These are phyloP conservation scores for Solenopsis invicta DNA, from an alignment of 1,140 invertebrate genomes.

Conservation along the genomic window DNA sequence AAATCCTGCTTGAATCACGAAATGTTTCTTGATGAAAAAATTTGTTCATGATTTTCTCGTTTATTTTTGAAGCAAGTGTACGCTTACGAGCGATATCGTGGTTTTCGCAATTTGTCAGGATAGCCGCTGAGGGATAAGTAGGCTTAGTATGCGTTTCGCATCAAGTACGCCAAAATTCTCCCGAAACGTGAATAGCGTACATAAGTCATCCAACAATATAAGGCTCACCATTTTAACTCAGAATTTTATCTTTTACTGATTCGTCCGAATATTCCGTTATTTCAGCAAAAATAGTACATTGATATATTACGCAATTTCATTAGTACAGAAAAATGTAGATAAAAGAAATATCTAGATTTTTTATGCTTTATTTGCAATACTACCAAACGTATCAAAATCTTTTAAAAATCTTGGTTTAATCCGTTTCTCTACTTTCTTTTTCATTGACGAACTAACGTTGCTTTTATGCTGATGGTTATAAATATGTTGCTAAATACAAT, in stretches of 20 bases:
- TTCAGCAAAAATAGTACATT: neutral
- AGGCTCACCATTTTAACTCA: neutral
- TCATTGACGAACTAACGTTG: neutral
- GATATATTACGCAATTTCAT: constrained; percentile 15
- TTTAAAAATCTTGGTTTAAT: neutral
- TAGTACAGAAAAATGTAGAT: neutral
- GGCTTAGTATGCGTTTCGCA: constrained; percentile 6
- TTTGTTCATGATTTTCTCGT: neutral
- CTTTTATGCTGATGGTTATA: neutral
- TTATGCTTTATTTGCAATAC: neutral
- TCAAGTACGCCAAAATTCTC: constrained; percentile 10
- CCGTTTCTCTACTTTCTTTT: neutral
- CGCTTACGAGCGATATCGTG: neutral
- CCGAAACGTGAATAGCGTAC: constrained; percentile 26
- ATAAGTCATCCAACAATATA: constrained; percentile 40
- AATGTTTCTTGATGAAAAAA: neutral
- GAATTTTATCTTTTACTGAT: constrained; percentile 6
- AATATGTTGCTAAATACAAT: neutral
- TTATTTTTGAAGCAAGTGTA: constrained; percentile 17
- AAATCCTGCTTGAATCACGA: neutral
- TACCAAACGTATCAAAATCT: neutral
- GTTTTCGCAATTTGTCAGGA: constrained; percentile 26
- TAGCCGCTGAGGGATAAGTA: neutral
- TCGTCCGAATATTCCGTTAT: neutral
- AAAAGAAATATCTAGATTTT: neutral